Percentiles rank a stretch among this genome's conserved stretches.
Evolutionary conservation across 2,797 vertebrate species (phyloP).

Genomic region (Cossypha dichroa): DNA sequence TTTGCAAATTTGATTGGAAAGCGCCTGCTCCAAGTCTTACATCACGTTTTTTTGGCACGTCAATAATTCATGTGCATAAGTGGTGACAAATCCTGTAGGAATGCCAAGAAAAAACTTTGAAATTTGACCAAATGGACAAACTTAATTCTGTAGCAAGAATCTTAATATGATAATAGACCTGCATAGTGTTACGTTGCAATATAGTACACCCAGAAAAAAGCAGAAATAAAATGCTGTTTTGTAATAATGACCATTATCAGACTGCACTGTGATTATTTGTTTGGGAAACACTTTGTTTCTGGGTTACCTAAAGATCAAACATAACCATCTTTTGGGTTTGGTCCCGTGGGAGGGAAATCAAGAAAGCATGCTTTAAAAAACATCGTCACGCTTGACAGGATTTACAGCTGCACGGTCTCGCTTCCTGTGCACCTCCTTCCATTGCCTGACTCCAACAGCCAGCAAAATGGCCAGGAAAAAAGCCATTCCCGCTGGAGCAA

Average conservation of each 20-base stretch:
- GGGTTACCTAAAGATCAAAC: constrained; percentile 13
- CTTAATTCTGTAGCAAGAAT: constrained; percentile 46
- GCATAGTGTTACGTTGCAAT: constrained; percentile 27
- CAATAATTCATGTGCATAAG: background rate
- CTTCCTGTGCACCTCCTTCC: background rate
- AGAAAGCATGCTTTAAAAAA: background rate
- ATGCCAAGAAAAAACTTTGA: constrained; percentile 59
- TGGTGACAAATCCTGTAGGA: constrained; percentile 14
- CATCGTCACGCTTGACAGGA: background rate
- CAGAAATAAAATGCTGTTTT: constrained; percentile 74
- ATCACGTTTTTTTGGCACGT: background rate
- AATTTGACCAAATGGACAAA: constrained; percentile 50
- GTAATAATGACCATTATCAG: constrained; percentile 44
- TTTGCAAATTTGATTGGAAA: background rate
- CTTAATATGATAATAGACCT: constrained; percentile 27
- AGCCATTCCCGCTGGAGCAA: background rate
- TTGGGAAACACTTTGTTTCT: constrained; percentile 18
- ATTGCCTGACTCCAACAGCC: background rate
- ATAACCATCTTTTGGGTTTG: background rate
- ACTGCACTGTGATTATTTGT: constrained; percentile 43
- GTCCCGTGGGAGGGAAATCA: background rate
- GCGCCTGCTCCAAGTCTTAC: background rate
- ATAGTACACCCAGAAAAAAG: constrained; percentile 49
- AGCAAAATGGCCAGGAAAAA: background rate
- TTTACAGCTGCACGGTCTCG: background rate